A percentile compares a stretch with the other conserved stretches of the same genome.
Conservation (phyloP, 2,113 vertebrate species). For the Penelope pileata region DNA sequence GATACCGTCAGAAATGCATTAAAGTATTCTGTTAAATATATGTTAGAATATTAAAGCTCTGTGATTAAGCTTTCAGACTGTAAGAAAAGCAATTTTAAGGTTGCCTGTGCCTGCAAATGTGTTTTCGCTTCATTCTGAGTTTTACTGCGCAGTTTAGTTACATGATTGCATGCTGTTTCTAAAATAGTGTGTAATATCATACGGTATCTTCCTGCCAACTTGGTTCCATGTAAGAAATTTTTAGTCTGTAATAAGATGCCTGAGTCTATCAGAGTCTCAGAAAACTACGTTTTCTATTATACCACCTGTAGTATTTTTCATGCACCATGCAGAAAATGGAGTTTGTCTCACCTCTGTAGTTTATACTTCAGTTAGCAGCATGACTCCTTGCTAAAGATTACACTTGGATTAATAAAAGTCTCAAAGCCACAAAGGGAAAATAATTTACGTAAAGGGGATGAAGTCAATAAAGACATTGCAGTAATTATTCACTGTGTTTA, state of each 20-base stretch:
- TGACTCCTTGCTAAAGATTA: neutral
- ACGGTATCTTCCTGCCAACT: neutral
- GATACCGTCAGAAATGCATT: neutral
- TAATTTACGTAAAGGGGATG: neutral
- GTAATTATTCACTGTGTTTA: neutral
- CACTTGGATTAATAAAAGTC: neutral
- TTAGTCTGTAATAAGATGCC: neutral
- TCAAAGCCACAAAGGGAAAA: neutral
- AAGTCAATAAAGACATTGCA: neutral
- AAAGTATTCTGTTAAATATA: neutral
- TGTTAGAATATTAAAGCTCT: constrained; percentile 29
- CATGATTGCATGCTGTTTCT: constrained; percentile 19
- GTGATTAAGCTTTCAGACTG: constrained; percentile 15
- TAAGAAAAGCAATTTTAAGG: constrained; percentile 22
- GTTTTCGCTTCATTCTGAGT: neutral
- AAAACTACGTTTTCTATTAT: constrained; percentile 14
- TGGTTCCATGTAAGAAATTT: neutral
- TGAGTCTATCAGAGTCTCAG: neutral
- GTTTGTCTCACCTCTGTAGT: constrained; percentile 21
- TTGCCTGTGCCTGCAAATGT: neutral
- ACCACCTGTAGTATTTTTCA: constrained; percentile 1
- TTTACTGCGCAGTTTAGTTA: constrained; percentile 15
- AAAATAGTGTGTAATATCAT: neutral
- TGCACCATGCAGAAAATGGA: neutral
- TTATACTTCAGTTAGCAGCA: neutral